phyloP scores from a whole-genome alignment of 2,113 vertebrate genomes.

The Syrrhaptes paradoxus region DNA sequence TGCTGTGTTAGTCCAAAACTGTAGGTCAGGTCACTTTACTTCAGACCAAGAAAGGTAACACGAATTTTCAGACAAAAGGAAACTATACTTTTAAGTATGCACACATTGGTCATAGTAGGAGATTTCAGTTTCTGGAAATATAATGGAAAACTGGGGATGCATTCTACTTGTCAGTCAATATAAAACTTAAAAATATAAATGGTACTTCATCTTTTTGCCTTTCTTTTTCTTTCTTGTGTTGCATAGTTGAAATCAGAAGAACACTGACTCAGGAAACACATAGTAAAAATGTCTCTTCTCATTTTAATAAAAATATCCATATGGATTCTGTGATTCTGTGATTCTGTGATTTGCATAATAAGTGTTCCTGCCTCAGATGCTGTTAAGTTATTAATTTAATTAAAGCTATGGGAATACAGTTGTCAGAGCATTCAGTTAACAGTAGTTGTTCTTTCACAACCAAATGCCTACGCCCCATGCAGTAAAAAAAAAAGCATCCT shows the following conservation, averaged over 20 bases:
- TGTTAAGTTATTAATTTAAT: constrained; percentile 5
- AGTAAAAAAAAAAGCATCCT: background rate
- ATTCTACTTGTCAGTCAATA: background rate
- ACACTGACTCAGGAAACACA: background rate
- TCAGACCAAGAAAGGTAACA: constrained; percentile 51
- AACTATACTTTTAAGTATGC: background rate
- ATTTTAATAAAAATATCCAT: constrained; percentile 21
- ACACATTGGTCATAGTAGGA: background rate
- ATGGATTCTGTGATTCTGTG: too few species aligned
- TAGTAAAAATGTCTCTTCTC: background rate
- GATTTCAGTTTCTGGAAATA: background rate
- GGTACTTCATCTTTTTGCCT: background rate
- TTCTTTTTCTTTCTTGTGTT: background rate
- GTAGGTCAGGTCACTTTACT: constrained; percentile 31
- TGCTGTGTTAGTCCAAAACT: constrained; percentile 50
- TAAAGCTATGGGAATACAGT: background rate
- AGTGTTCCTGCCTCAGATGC: background rate
- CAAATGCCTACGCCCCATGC: background rate
- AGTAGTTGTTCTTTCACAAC: background rate
- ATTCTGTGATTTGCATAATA: constrained; percentile 2
- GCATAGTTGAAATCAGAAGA: background rate
- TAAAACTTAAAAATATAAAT: background rate
- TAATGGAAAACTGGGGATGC: background rate
- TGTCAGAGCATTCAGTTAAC: background rate
- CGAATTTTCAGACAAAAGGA: constrained; percentile 17